Percentiles rank a stretch among this genome's conserved stretches.
These are phyloP conservation scores for Albula glossodonta DNA, from an alignment of 2,113 vertebrate species.

Conservation along the genomic window DNA sequence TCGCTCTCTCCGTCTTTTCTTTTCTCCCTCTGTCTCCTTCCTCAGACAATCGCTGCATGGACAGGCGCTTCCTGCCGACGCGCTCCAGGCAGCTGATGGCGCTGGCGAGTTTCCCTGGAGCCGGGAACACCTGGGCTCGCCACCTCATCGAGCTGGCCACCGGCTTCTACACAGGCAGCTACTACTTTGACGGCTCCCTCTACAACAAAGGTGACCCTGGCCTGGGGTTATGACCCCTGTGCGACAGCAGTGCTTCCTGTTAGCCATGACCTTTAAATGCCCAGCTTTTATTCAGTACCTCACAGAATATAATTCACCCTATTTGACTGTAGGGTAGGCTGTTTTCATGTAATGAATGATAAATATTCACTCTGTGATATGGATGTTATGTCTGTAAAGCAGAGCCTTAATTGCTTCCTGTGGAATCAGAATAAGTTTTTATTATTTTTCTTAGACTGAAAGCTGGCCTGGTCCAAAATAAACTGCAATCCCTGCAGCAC, in stretches of 20 bases:
- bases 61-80: constrained; percentile 84
- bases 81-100: constrained; percentile 84
- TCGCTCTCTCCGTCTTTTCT: background rate
- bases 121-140: constrained; percentile 95
- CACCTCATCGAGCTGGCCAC: constrained; percentile 95
- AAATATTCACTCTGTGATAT: background rate
- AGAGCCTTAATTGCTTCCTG: background rate
- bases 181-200: constrained; percentile 95
- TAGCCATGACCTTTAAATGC: background rate
- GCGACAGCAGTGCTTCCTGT: background rate
- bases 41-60: constrained; percentile 96
- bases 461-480: too few species aligned
- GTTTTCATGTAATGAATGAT: too few species aligned
- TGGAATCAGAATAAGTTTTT: background rate
- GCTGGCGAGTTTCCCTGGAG: constrained; percentile 93
- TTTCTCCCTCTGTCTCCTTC: background rate
- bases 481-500: too few species aligned
- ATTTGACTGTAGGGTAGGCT: too few species aligned
- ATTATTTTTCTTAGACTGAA: too few species aligned
- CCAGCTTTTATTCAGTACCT: background rate
- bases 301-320: too few species aligned
- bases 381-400: background rate
- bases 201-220: constrained; percentile 89
- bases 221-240: background rate
- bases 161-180: constrained; percentile 95